A percentile compares a stretch with the other conserved stretches of the same genome.
phyloP scores from a whole-genome alignment of 37 sponge, comb jelly and placozoan genomes.

The Aplysina aerophoba region DNA sequence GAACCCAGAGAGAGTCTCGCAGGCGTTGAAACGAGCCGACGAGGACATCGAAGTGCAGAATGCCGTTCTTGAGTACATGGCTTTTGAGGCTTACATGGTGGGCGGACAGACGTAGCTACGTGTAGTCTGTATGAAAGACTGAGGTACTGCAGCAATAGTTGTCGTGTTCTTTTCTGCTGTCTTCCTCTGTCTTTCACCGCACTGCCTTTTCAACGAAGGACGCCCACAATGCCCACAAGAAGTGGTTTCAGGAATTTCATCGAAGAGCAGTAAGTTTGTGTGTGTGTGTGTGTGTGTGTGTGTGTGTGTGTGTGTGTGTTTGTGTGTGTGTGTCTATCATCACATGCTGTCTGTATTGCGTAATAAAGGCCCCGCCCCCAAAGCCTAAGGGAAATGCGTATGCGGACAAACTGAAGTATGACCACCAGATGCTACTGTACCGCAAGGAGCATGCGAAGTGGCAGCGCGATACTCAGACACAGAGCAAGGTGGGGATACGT shows the following conservation, averaged over 20 bases:
- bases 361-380: neutral
- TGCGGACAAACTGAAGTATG: slow-evolving; percentile 6
- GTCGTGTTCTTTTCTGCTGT: no score
- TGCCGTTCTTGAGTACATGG: slow-evolving; percentile 79
- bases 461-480: neutral
- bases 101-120: no score
- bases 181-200: no score
- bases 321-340: no score
- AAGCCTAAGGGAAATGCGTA: neutral
- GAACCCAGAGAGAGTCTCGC: slow-evolving; percentile 41
- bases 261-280: no score
- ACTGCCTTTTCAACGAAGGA: no score
- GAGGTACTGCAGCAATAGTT: no score
- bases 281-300: no score
- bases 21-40: neutral
- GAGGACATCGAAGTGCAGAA: slow-evolving; percentile 41
- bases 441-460: neutral
- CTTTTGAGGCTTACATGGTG: slow-evolving; percentile 91
- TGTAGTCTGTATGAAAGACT: no score
- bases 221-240: no score
- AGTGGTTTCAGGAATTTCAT: no score
- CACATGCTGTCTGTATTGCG: neutral
- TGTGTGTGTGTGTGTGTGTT: no score
- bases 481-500: neutral
- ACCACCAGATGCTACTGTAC: neutral